A percentile compares a stretch with the other conserved stretches of the same genome.
Conservation (phyloP, 2,113 vertebrate species). For the Pholis gunnellus region DNA sequence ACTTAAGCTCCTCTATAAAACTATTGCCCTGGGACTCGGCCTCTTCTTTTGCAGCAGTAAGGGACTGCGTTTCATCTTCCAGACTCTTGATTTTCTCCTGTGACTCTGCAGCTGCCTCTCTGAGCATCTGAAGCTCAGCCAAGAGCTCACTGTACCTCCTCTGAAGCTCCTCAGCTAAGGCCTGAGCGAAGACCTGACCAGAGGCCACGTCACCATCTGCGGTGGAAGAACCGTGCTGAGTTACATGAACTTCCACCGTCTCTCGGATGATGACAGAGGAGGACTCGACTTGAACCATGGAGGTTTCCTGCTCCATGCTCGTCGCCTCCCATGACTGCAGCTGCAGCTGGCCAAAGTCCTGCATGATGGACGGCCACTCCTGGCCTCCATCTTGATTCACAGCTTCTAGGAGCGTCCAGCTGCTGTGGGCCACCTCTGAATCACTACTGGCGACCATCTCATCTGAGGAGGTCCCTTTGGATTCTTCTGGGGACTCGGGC, state of each 20-base stretch:
- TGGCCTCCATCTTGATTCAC: conserved; percentile 82
- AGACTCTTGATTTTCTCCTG: conserved; percentile 79
- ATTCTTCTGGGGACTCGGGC: conserved; percentile 81
- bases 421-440: conserved; percentile 86
- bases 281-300: conserved; percentile 74
- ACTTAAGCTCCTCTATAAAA: conserved; percentile 80
- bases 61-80: conserved; percentile 59
- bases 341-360: conserved; percentile 76
- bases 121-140: conserved; percentile 84
- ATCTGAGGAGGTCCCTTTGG: conserved; percentile 83
- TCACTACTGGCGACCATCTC: conserved; percentile 86
- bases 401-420: conserved; percentile 86
- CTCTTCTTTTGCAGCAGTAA: conserved; percentile 82
- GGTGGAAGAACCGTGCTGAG: conserved; percentile 61
- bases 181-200: conserved; percentile 78
- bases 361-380: conserved; percentile 79
- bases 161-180: conserved; percentile 82
- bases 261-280: conserved; percentile 80
- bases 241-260: conserved; percentile 73
- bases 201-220: conserved; percentile 31
- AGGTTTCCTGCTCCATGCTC: conserved; percentile 73
- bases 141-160: conserved; percentile 81
- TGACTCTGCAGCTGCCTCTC: conserved; percentile 79
- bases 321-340: conserved; percentile 82
- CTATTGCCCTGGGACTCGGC: conserved; percentile 70